A percentile compares a stretch with the other conserved stretches of the same genome.
Evolutionary conservation across 2,888 invertebrate species (phyloP).

Genomic region (Oxytorus armatus): DNA sequence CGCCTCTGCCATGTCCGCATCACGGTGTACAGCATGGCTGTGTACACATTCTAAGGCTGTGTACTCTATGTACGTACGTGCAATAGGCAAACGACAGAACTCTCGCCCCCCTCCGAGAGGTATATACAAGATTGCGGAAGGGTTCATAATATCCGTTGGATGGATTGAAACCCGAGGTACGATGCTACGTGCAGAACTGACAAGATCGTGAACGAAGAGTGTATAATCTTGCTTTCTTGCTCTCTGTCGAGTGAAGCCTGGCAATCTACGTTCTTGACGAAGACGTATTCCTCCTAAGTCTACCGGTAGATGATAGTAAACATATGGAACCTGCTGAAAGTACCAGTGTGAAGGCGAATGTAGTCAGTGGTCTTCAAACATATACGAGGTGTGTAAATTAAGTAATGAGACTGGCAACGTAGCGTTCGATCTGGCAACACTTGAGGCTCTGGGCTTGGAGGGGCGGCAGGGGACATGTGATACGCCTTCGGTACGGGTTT

Average conservation of each 20-base stretch:
- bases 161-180: constrained; percentile 73
- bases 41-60: not conserved
- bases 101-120: no score
- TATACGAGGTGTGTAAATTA: no score
- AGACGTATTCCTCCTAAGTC: constrained; percentile 7
- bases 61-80: constrained; percentile 17
- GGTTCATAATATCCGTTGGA: constrained; percentile 78
- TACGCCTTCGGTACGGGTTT: no score
- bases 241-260: constrained; percentile 22
- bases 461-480: no score
- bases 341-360: constrained; percentile 5
- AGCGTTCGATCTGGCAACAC: no score
- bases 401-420: no score
- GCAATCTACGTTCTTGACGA: constrained; percentile 15
- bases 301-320: not conserved
- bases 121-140: constrained; percentile 70
- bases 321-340: constrained; percentile 6
- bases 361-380: no score
- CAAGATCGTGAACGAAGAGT: constrained; percentile 40
- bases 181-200: constrained; percentile 46
- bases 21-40: not conserved
- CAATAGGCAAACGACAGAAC: constrained; percentile 37
- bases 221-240: constrained; percentile 47
- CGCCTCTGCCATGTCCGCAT: not conserved
- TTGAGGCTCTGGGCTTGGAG: no score